Evolutionary conservation across 2,888 invertebrate species (phyloP), one percentile per base, ranked within the genome.

Genomic region (Parnassius apollo): DNA sequence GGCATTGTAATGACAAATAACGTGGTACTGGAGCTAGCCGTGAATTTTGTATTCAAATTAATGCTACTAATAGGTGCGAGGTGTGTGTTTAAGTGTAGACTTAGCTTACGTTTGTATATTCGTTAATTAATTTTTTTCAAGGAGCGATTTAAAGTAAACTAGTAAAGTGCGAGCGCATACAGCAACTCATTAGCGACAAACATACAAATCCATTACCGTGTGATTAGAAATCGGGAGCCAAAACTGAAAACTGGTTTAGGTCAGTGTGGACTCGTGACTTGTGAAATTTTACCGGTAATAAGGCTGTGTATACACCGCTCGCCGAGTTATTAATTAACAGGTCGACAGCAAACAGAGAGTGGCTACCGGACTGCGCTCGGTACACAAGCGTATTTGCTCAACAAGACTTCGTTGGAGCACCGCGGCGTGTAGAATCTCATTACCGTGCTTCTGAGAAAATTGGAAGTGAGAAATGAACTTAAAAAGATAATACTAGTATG

Each of bases 11-110:
- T 91, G 89, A 91, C 88, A 88, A 89, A 90, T 90, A 90, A 88
- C 87, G 85, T 84, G 85, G 84, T 88, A 87, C 86, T 80, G 86
- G 80, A 85, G 82, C 80, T 77, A 83, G 82, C 81, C 83, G 86
- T 86, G 86, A 88, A 91, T 90, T 91, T 90, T 80, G 82, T 91
- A 92, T 92, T 91, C 85, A 91, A 91, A 92, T 92, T 89, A 88
- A 82, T 80, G 71, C 75, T 72, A 78, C 81, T 89, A 86, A 87
- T 87, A 83, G 81, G 77, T 76, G 76, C 73, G 81, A 84, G 82
- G 88, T 86, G 88, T 85, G 80, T 84, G 52, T 61, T 61, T 83
- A 82, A 84, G 82, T 83, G 80, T 78, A 73, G 22, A 60, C 58
- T 69, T 73, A 49, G 71, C 75, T 77, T 80, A 82, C 81, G 82